These are phyloP conservation scores for Rhizomys pruinosus DNA, from an alignment of 2,113 vertebrate species.

Conservation along the genomic window DNA sequence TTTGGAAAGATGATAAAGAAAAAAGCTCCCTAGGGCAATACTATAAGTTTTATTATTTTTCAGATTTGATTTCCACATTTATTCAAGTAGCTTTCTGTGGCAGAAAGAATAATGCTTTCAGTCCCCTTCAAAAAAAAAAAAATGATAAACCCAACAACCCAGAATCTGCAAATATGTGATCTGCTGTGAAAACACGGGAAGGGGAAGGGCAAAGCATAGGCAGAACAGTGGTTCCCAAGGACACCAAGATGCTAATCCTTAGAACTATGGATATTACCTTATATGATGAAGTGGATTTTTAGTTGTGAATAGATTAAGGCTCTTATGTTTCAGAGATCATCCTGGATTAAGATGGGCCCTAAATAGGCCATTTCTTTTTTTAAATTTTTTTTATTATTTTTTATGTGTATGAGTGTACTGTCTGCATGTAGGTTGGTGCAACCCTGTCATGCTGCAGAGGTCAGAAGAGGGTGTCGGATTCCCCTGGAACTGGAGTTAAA, in stretches of 20 bases:
- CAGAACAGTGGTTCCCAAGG: neutral
- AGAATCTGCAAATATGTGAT: neutral
- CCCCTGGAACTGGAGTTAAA: too few species aligned
- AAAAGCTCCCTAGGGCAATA: neutral
- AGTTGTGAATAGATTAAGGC: neutral
- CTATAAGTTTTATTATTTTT: neutral
- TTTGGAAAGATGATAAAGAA: neutral
- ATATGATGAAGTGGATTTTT: neutral
- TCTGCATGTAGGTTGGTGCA: too few species aligned
- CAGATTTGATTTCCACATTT: neutral
- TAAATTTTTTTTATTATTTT: too few species aligned
- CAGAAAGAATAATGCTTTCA: neutral
- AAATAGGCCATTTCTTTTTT: neutral
- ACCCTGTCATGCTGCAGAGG: too few species aligned
- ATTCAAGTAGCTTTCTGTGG: neutral
- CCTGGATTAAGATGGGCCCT: neutral
- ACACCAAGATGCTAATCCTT: neutral
- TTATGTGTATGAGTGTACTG: too few species aligned
- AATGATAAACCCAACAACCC: neutral
- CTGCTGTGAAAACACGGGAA: neutral
- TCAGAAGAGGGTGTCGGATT: too few species aligned
- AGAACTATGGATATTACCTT: neutral
- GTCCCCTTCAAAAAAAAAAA: neutral
- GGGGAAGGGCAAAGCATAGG: neutral
- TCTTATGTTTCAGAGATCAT: neutral